Evolutionary conservation across 1,140 invertebrate genomes (phyloP).

Genomic region (Eriocheir sinensis): DNA sequence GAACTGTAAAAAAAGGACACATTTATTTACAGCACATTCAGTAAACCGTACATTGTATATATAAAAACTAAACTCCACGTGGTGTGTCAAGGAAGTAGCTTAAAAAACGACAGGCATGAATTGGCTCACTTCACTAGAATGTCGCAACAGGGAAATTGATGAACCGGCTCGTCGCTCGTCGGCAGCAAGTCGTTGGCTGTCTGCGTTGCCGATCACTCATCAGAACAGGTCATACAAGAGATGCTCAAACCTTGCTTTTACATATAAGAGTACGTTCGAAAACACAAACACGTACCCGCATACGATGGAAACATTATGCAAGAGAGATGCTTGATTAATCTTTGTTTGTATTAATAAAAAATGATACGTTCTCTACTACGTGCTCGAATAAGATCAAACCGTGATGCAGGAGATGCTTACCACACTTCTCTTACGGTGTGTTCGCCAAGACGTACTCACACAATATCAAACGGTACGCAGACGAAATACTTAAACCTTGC

Average conservation of each 20-base stretch:
- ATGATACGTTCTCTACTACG: too few species aligned
- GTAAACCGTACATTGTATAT: constrained; percentile 5
- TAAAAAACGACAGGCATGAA: constrained; percentile 8
- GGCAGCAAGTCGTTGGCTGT: neutral
- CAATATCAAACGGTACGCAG: too few species aligned
- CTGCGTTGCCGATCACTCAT: neutral
- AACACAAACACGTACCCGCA: too few species aligned
- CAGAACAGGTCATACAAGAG: neutral
- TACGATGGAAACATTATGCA: too few species aligned
- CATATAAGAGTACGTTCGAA: too few species aligned
- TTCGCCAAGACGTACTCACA: too few species aligned
- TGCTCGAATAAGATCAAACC: too few species aligned
- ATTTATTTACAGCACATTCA: constrained; percentile 17
- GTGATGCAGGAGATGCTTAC: too few species aligned
- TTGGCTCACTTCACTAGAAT: neutral
- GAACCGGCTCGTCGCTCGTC: neutral
- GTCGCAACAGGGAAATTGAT: neutral
- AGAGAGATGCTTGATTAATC: too few species aligned
- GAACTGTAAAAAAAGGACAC: neutral
- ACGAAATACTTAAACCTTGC: too few species aligned
- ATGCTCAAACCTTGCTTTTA: neutral
- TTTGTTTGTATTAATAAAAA: too few species aligned
- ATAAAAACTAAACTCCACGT: neutral
- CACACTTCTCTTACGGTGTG: too few species aligned
- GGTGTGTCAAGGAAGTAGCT: constrained; percentile 12